phyloP scores from a whole-genome alignment of 92 coral and sea anemone species.

The Blastomussa wellsi region DNA sequence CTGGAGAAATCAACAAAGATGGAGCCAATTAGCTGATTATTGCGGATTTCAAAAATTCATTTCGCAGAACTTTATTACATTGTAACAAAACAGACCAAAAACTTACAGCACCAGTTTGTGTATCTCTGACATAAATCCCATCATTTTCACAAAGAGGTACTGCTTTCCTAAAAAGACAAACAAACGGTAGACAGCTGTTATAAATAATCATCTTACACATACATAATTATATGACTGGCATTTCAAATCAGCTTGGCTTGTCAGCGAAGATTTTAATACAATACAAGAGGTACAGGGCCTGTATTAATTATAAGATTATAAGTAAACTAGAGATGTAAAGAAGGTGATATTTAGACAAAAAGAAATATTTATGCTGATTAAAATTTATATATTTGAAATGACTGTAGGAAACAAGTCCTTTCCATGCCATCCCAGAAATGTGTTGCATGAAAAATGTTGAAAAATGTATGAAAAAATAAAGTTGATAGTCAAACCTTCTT shows the following conservation, averaged over 20 bases:
- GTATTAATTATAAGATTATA: no score
- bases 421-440: background rate
- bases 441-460: no score
- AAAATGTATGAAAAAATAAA: no score
- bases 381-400: background rate
- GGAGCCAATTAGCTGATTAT: background rate
- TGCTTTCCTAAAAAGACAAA: slow-evolving; percentile 73
- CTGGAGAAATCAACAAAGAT: slow-evolving; percentile 31
- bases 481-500: slow-evolving; percentile 54
- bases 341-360: no score
- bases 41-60: background rate
- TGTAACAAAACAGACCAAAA: background rate
- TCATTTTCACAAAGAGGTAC: slow-evolving; percentile 83
- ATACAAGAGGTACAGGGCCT: no score
- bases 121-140: slow-evolving; percentile 87
- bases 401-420: background rate
- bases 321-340: no score
- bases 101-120: slow-evolving; percentile 84
- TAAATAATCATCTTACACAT: background rate
- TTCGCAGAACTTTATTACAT: background rate
- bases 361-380: no score
- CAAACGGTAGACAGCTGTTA: no score
- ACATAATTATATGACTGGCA: background rate
- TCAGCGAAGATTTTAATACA: no score
- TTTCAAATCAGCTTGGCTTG: no score